These are phyloP conservation scores for Trididemnum clinides DNA, from an alignment of 23 tunicate genomes.

Conservation along the genomic window DNA sequence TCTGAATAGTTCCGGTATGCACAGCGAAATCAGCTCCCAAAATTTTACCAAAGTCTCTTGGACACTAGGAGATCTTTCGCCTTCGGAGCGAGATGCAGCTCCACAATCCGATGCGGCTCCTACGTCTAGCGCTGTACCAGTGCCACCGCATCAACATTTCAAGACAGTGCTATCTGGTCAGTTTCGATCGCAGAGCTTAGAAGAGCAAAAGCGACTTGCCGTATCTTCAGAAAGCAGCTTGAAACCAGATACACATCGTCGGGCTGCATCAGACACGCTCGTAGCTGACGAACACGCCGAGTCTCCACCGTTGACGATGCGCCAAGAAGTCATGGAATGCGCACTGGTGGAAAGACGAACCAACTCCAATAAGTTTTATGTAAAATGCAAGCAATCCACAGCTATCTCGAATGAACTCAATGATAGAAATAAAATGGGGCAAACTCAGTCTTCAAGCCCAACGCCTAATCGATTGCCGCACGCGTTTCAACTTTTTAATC, in stretches of 20 bases:
- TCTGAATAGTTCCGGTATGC: not conserved
- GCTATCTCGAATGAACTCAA: too few species aligned
- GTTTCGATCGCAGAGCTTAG: not conserved
- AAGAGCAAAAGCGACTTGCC: not conserved
- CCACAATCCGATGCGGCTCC: not conserved
- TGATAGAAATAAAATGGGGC: too few species aligned
- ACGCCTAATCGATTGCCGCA: too few species aligned
- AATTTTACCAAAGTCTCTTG: constrained; percentile 18
- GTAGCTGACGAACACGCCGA: not conserved
- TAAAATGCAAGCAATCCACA: too few species aligned
- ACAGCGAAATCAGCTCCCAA: not conserved
- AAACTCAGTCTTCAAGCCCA: too few species aligned
- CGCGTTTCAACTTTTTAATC: too few species aligned
- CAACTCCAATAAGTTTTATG: too few species aligned
- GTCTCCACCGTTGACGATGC: not conserved
- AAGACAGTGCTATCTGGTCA: not conserved
- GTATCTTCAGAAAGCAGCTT: not conserved
- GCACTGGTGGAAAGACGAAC: too few species aligned
- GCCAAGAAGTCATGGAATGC: too few species aligned
- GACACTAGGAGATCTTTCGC: not conserved
- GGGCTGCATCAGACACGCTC: constrained; percentile 7
- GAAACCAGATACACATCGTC: not conserved
- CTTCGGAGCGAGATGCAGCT: not conserved
- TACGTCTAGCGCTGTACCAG: not conserved
- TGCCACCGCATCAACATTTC: not conserved